Conservation (phyloP, 2,888 invertebrate genomes). For the Incurvaria masculella region DNA sequence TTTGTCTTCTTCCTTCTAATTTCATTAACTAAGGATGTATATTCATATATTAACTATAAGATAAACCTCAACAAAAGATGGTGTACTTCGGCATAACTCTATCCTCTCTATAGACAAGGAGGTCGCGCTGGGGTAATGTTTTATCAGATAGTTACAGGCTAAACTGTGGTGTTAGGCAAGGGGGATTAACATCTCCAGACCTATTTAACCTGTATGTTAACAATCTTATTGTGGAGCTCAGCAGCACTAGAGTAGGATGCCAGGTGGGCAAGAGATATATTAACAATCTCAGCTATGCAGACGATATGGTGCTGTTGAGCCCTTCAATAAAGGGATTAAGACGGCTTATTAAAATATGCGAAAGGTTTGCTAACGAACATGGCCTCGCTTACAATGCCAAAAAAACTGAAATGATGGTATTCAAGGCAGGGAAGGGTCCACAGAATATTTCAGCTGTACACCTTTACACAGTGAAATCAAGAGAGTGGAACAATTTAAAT, state of each 20-base stretch:
- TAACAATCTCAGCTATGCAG: slow-evolving; percentile 12
- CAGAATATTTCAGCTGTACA: background rate
- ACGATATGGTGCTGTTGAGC: slow-evolving; percentile 3
- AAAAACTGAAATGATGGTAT: background rate
- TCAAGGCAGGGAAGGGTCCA: background rate
- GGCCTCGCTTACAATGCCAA: background rate
- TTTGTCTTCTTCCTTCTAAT: too few species aligned
- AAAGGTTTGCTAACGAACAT: background rate
- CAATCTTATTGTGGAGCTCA: slow-evolving; percentile 14
- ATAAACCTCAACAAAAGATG: too few species aligned
- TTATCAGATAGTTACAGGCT: slow-evolving; percentile 11
- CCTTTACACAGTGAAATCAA: background rate
- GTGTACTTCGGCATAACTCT: too few species aligned
- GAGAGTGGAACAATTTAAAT: background rate
- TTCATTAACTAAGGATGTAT: too few species aligned
- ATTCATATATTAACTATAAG: too few species aligned
- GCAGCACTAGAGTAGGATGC: slow-evolving; percentile 14
- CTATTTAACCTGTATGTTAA: slow-evolving; percentile 16
- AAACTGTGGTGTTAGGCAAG: slow-evolving; percentile 18
- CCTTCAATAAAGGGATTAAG: slow-evolving; percentile 7
- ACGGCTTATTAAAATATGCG: background rate
- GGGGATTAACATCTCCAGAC: slow-evolving; percentile 16
- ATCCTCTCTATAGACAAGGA: too few species aligned
- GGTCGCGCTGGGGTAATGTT: slow-evolving; percentile 12
- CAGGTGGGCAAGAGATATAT: slow-evolving; percentile 10